Percentiles rank a stretch among this genome's conserved stretches.
These are phyloP conservation scores for Podarcis lilfordi DNA, from an alignment of 2,797 vertebrate species.

Conservation along the genomic window DNA sequence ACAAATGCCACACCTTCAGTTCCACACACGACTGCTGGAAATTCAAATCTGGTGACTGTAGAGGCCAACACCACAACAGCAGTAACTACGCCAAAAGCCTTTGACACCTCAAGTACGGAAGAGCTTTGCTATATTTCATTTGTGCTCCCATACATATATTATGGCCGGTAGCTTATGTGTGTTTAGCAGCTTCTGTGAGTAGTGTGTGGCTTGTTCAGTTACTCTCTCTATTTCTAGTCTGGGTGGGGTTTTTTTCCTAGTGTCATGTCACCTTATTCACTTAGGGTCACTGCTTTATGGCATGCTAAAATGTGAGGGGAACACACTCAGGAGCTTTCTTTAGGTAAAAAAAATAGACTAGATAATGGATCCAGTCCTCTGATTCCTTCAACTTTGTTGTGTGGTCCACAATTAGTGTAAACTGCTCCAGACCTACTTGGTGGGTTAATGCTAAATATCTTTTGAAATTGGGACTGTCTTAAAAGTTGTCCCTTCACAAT, in stretches of 20 bases:
- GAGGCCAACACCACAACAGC: constrained; percentile 64
- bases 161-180: neutral
- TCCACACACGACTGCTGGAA: neutral
- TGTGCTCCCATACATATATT: neutral
- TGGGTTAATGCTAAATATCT: neutral
- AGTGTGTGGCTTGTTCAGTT: neutral
- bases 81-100: constrained; percentile 57
- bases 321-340: neutral
- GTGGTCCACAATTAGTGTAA: neutral
- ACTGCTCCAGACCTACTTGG: neutral
- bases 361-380: neutral
- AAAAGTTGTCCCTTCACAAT: neutral
- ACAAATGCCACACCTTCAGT: constrained; percentile 36
- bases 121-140: neutral
- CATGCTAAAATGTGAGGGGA: neutral
- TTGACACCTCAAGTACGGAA: constrained; percentile 66
- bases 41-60: accelerated
- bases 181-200: neutral
- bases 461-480: neutral
- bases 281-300: neutral
- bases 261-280: neutral
- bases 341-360: neutral
- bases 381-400: neutral
- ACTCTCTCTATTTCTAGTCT: neutral
- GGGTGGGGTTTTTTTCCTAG: neutral